Base-by-base conservation (phyloP, 1,140 invertebrate species). In the Popillia japonica region DNA sequence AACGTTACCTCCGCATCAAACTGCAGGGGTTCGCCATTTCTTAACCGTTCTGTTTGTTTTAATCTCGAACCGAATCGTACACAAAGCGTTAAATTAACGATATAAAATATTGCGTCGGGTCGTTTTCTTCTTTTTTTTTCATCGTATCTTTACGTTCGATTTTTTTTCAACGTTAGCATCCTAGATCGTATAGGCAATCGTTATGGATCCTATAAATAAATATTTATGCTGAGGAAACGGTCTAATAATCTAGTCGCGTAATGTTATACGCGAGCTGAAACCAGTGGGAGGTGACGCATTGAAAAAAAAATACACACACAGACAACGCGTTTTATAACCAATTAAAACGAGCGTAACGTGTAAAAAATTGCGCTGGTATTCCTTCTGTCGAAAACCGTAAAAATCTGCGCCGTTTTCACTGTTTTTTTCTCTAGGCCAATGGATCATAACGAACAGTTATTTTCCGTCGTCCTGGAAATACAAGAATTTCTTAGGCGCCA, bases 11-110 rank as follows among this genome's bases (percentile, higher is more conserved):
- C 61, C 61, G 8, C 61, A 68, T 68, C 61, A 68, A 68, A 68
- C 61, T 34, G 61, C 61, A 34, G 61, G 61, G 22, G 61, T 34
- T 68, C 61, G 61, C 61, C 22, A 68, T 68, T 68, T 68, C 61
- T 68, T 68, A 68, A 68, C 61, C 61, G 61, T 68, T 68, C 61
- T 68, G 61, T 68, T 68, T 68, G 61, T 68, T 68, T 68, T 68
- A 68, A 68, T 68, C 61, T 34, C 61, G 61, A 68, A 68, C 27
- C 61, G 61, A 55, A 55, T 55, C 27, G 61, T 68, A 68, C 61
- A 68, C 61, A 68, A 34, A 68, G 22, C 61, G 61, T 68, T 68
- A 68, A 68, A 68, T 68, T 34, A 20, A 68, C 61, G 61, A 68
- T 68, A 68, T 68, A 68, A 68, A 68, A 68, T 68, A 55, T 55